phyloP scores from a whole-genome alignment of 1,140 invertebrate species.

The Drosophila kikkawai region DNA sequence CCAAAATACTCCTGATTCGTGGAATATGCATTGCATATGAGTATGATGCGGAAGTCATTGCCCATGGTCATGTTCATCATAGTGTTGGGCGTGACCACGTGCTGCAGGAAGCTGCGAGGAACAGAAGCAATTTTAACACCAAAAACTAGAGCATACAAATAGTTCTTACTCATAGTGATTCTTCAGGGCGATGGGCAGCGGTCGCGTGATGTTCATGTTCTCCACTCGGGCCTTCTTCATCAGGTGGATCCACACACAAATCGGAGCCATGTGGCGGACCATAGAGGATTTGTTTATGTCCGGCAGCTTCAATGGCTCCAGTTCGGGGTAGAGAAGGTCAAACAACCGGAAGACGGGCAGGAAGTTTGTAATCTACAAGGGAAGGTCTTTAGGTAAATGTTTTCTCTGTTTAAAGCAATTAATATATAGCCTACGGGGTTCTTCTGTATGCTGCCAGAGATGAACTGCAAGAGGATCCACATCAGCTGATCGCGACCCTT shows the following conservation, averaged over 20 bases:
- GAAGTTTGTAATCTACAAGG: constrained; percentile 91
- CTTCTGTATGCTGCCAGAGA: constrained; percentile 97
- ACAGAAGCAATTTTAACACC: not conserved
- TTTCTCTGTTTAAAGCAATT: not conserved
- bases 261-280: constrained; percentile 95
- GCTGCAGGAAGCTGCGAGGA: constrained; percentile 90
- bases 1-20: constrained; percentile 94
- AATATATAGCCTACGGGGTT: constrained; percentile 89
- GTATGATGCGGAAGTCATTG: constrained; percentile 94
- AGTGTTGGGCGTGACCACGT: constrained; percentile 90
- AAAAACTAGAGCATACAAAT: not conserved
- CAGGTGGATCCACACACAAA: constrained; percentile 98
- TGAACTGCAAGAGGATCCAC: constrained; percentile 99
- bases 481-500: constrained; percentile 97
- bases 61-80: constrained; percentile 89
- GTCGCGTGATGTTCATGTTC: constrained; percentile 90
- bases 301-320: constrained; percentile 94
- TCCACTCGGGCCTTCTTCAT: constrained; percentile 96
- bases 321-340: constrained; percentile 96
- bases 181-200: constrained; percentile 93
- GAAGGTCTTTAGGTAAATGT: not conserved
- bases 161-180: constrained; percentile 91
- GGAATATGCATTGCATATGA: constrained; percentile 97
- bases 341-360: constrained; percentile 96
- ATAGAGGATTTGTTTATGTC: constrained; percentile 94